Evolutionary conservation across 2,888 invertebrate species (phyloP), one percentile per base, ranked within the genome.

Genomic region (Abrostola tripartita): DNA sequence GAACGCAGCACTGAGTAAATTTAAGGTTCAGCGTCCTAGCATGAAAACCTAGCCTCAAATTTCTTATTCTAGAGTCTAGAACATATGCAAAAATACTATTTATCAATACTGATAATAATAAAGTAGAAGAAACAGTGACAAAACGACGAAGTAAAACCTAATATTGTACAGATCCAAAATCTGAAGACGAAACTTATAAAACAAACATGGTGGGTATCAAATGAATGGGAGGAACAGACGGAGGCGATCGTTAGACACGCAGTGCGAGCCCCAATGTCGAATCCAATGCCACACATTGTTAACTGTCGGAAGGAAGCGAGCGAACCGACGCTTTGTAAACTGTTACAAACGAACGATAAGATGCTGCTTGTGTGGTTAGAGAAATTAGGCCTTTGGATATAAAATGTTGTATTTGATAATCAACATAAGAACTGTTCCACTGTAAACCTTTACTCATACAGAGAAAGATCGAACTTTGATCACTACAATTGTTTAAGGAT

Each of bases 211-310:
- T 79, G 78, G 79, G 81, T 84, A 84, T 78, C 82, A 74, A 85
- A 87, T 91, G 92, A 92, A 93, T 92, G 90, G 91, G 89, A 92
- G 93, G 92, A 93, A 93, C 92, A 76, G 73, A 70, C 88, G 84
- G 79, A 82, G 87, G 85, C 82, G 89, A 88, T 93, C 87, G 90
- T 91, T 90, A 92, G 93, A 92, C 89, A 93, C 91, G 90, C 82
- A 79, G 81, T 74, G 73, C 86, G 87, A 83, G 78, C 85, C 84
- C 91, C 93, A 93, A 93, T 93, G 93, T 92, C 93, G 92, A 87
- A 82, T 84, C 88, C 93, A 93, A 93, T 93, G 93, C 92, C 93
- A 88, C 81, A 88, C 91, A 93, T 93, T 93, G 93, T 93, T 91
- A 81, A 68, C 70, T 82, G 85, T 89, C 89, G 91, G 93, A 92